These are phyloP conservation scores for Heliconius erato DNA, from an alignment of 2,888 invertebrate species.

Conservation along the genomic window DNA sequence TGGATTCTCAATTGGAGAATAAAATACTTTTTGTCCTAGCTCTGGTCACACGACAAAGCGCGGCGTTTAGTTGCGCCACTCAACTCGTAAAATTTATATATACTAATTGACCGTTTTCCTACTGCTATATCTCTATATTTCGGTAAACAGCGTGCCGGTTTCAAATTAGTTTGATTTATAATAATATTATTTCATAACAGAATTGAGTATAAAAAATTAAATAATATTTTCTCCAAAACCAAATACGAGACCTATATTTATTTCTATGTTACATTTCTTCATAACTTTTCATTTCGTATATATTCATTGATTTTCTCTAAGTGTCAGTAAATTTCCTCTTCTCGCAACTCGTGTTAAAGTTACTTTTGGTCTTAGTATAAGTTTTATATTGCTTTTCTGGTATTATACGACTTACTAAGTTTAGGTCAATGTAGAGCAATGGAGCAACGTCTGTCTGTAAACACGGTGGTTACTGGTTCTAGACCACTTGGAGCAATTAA, in stretches of 20 bases:
- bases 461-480: neutral
- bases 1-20: too few species aligned
- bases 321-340: neutral
- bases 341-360: neutral
- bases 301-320: slow-evolving; percentile 9
- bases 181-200: neutral
- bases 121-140: too few species aligned
- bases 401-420: slow-evolving; percentile 15
- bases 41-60: too few species aligned
- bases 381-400: slow-evolving; percentile 16
- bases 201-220: neutral
- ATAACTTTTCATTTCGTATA: slow-evolving; percentile 1
- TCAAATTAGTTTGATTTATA: too few species aligned
- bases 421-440: neutral
- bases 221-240: neutral
- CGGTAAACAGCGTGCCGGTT: too few species aligned
- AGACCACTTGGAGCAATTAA: neutral
- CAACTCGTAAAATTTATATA: neutral
- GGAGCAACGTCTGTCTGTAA: neutral
- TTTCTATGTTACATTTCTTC: neutral
- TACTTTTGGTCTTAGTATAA: slow-evolving; percentile 11
- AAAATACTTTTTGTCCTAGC: too few species aligned
- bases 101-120: too few species aligned
- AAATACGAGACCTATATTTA: too few species aligned
- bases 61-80: neutral